Base-by-base conservation (phyloP, 2,888 invertebrate genomes). In the Lasiommata megera region DNA sequence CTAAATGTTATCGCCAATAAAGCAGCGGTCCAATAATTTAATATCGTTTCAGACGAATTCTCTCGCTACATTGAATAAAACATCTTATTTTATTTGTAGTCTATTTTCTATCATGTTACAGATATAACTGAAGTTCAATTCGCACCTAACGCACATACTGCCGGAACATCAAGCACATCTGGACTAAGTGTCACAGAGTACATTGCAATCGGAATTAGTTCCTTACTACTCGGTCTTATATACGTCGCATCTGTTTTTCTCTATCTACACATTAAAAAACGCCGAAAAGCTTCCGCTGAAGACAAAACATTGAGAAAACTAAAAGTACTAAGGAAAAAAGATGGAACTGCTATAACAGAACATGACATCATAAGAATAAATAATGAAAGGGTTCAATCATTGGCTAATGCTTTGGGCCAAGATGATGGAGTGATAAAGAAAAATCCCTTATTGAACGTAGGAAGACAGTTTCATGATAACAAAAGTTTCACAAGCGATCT, bases 221-320 rank as follows among this genome's bases (percentile, higher is more conserved):
- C 96, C 14, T 90, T 97, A 14, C 89, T 97, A n/a, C 88, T 97
- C n/a, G 96, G 96, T 0, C 91, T 97, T 31, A 95, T 97, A 68
- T 97, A 97, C 80, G 95, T 97, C 14, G 95, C 96, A 0, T 96
- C 96, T 5, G 95, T 97, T 17, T 95, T 96, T 61, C 91, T 97
- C 11, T 97, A 96, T 75, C 79, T 97, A 44, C 95, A 96, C 76
- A 93, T 96, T 64, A 92, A 95, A 69, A 95, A 93, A 79, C 91
- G 93, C 38, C 92, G 93, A 66, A 85, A 76, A 74, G 89, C 73
- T 67, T 76, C 90, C 66, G 80, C 91, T 62, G 76, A 91, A 77
- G 82, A 92, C 82, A 77, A 83, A 70, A 67, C 87, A 75, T 79
- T 88, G 68, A 78, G 79, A 72, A 76, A 76, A 68, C 56, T 80